phyloP scores from a whole-genome alignment of 2,888 invertebrate species.

The Stenolophus ochropezus region DNA sequence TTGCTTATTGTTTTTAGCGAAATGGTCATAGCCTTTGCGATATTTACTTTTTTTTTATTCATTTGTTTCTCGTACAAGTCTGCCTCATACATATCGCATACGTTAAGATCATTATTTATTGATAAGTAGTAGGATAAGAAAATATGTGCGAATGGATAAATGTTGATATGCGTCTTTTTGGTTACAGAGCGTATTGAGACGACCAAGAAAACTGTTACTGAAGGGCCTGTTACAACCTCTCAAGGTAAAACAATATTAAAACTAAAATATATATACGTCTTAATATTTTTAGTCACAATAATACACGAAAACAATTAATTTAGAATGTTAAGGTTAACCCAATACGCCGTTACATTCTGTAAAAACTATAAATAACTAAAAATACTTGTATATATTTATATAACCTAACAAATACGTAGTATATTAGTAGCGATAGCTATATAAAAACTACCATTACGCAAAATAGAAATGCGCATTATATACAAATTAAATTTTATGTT shows the following conservation, averaged over 20 bases:
- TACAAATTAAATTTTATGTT: no score
- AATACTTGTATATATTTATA: no score
- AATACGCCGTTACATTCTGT: no score
- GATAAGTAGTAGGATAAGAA: constrained; percentile 4
- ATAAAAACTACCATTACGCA: no score
- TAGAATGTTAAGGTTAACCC: no score
- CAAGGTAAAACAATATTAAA: constrained; percentile 62
- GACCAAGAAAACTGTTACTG: constrained; percentile 67
- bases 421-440: no score
- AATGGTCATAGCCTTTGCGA: constrained; percentile 51
- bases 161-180: constrained; percentile 42
- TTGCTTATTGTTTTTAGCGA: constrained; percentile 49
- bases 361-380: no score
- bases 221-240: constrained; percentile 68
- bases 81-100: constrained; percentile 32
- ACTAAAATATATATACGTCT: neutral
- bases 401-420: no score
- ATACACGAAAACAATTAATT: no score
- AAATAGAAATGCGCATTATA: no score
- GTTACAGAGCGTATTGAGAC: constrained; percentile 68
- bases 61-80: constrained; percentile 8
- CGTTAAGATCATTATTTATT: constrained; percentile 41
- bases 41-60: constrained; percentile 19
- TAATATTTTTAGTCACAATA: neutral
- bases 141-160: neutral